These are phyloP conservation scores for Pristis pectinata DNA, from an alignment of 2,797 vertebrate genomes.

Conservation along the genomic window DNA sequence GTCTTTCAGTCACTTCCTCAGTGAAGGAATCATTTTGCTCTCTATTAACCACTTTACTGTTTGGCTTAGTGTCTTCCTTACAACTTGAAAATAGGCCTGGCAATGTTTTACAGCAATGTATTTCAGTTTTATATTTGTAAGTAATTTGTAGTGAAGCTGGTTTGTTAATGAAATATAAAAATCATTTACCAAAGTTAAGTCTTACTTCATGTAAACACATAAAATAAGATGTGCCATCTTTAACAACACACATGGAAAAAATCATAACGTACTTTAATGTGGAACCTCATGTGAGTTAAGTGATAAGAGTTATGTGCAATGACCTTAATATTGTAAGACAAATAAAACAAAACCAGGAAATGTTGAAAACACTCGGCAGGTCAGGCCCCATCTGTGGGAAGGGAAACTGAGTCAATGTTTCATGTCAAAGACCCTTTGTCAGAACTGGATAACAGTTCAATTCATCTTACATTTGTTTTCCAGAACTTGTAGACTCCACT, in stretches of 20 bases:
- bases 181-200: background rate
- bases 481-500: too few relatives aligned
- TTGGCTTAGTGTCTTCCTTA: background rate
- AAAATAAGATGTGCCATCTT: background rate
- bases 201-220: background rate
- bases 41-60: background rate
- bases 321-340: background rate
- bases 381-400: too few relatives aligned
- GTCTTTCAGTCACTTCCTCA: background rate
- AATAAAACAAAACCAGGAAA: too few relatives aligned
- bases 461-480: too few relatives aligned
- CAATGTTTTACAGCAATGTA: background rate
- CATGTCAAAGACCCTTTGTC: too few relatives aligned
- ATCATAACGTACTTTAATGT: too few relatives aligned
- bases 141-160: background rate
- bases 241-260: background rate
- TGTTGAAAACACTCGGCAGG: too few relatives aligned
- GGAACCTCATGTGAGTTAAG: background rate
- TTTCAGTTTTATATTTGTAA: background rate
- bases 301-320: background rate
- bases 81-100: background rate
- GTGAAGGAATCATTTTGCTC: background rate
- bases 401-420: too few relatives aligned
- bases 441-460: too few relatives aligned
- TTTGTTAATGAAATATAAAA: background rate